phyloP scores from a whole-genome alignment of 2,888 invertebrate genomes.

The Oeneis ivallda region DNA sequence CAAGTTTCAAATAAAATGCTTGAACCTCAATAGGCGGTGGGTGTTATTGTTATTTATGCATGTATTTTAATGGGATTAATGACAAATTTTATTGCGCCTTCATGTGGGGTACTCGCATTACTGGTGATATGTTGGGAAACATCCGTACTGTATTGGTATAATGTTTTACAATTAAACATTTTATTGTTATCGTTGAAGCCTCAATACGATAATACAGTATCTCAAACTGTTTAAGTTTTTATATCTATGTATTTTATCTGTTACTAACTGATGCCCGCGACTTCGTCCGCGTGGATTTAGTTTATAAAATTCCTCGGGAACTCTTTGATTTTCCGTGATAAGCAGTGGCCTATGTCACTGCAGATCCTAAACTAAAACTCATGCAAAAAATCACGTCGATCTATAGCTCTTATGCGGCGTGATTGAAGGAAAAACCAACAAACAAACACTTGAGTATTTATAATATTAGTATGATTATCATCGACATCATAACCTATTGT shows the following conservation, averaged over 20 bases:
- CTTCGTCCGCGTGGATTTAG: too few species aligned
- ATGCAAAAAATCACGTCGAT: too few species aligned
- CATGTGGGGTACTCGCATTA: slow-evolving; percentile 16
- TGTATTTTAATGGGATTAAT: slow-evolving; percentile 20
- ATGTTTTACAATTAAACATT: slow-evolving; percentile 22
- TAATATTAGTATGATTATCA: too few species aligned
- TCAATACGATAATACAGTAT: neutral
- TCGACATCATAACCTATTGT: too few species aligned
- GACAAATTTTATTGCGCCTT: slow-evolving; percentile 21
- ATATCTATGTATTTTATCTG: neutral
- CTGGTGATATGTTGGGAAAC: slow-evolving; percentile 12
- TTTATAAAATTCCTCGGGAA: too few species aligned
- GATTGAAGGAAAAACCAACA: too few species aligned
- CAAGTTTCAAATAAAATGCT: slow-evolving; percentile 29
- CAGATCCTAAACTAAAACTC: too few species aligned
- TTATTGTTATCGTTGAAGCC: slow-evolving; percentile 15
- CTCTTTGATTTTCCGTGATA: too few species aligned
- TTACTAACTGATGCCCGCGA: too few species aligned
- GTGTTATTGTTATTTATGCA: slow-evolving; percentile 25
- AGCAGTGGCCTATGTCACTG: too few species aligned
- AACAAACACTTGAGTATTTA: too few species aligned
- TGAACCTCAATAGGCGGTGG: slow-evolving; percentile 20
- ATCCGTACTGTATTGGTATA: slow-evolving; percentile 3
- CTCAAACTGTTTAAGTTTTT: neutral
- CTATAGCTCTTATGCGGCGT: too few species aligned